These are phyloP conservation scores for Pitangus sulphuratus DNA, from an alignment of 2,797 vertebrate species.

Conservation along the genomic window DNA sequence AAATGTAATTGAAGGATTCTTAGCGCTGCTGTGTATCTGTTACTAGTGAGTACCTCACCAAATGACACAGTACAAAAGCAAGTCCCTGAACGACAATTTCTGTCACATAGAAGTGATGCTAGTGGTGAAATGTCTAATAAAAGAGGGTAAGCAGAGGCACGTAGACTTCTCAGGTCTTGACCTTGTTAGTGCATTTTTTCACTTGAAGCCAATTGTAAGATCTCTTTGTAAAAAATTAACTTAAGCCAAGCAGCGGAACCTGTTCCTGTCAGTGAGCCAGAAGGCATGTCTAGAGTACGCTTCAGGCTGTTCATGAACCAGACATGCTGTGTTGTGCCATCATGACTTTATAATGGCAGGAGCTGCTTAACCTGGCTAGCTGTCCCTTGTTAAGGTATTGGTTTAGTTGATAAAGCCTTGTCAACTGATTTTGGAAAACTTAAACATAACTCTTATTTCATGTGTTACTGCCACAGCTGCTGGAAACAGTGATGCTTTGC, in stretches of 20 bases:
- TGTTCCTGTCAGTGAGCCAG: not conserved
- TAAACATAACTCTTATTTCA: not conserved
- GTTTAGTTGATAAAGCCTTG: not conserved
- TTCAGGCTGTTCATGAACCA: not conserved
- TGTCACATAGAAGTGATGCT: not conserved
- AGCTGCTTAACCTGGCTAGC: not conserved
- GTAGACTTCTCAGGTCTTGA: not conserved
- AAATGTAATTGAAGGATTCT: not conserved
- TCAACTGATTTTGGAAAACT: not conserved
- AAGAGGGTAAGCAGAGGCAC: not conserved
- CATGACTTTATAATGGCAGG: not conserved
- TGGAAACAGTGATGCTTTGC: not conserved
- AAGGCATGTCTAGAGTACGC: not conserved
- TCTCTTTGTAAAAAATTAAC: not conserved
- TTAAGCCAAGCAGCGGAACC: not conserved
- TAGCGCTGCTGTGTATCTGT: not conserved
- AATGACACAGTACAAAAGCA: not conserved
- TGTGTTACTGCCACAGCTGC: not conserved
- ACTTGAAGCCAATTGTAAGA: not conserved
- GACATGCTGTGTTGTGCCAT: fast-evolving
- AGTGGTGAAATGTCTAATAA: not conserved
- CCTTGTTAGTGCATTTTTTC: not conserved
- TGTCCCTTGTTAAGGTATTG: not conserved
- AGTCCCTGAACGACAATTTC: not conserved
- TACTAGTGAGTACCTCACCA: not conserved